Base-by-base conservation (phyloP, 2,888 invertebrate genomes). In the Achlya flavicornis region DNA sequence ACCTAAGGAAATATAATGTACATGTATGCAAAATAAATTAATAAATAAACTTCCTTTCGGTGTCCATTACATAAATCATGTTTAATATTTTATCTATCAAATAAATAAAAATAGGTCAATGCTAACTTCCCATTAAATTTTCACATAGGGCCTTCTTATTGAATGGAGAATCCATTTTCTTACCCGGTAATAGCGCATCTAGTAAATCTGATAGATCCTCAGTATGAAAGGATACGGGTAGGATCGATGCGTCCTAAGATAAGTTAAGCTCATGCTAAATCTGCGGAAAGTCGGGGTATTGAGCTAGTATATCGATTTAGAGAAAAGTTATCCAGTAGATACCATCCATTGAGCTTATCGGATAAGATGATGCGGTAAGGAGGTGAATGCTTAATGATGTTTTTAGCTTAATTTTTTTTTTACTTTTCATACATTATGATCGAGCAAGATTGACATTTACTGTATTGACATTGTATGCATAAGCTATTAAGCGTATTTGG, bases 171-270 rank as follows among this genome's bases (percentile, higher is more conserved):
- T 61, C 66, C 61, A 73, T 74, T 76, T 68, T 66, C 69, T 60
- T 61, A 32, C 57, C 16, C 67, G 26, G 61, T 71, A 67, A 74
- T 70, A 63, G 63, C 12, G 3, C 48, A 69, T 33, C 64, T 33
- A 64, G 65, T 66, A 74, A 76, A 70, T 67, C 72, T 68, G 68
- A 71, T 71, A 58, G 63, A 77, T 68, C 65, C 68, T 62, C 67
- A 19, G 46, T n/a, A 46, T 57, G 43, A 41, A 63, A 71, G 41
- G 35, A 48, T 48, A 57, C 60, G 60, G 57, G 26, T 38, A 63
- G 41, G 61, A 74, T 73, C 65, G 65, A 60, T 61, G 59, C 61
- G 64, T 68, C 63, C 63, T 53, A 53, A 19, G 61, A 32, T 59
- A 62, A 38, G 57, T 58, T 41, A 65, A 41, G 61, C 61, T 57